These are phyloP conservation scores for Clavelina lepadiformis DNA, from an alignment of 23 tunicate species.

Conservation along the genomic window DNA sequence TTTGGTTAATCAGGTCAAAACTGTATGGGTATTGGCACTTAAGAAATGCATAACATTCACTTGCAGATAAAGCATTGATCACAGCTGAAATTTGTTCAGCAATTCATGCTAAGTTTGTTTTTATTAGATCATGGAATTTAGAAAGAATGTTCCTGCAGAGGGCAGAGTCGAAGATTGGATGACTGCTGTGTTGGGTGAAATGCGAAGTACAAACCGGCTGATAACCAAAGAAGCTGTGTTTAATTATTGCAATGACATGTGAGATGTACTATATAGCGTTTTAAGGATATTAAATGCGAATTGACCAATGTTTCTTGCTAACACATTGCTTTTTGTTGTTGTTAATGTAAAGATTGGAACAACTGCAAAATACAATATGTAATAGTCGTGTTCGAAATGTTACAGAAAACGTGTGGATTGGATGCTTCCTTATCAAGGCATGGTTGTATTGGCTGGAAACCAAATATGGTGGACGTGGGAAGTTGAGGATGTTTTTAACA, in stretches of 20 bases:
- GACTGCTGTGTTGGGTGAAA: constrained; percentile 83
- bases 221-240: constrained; percentile 93
- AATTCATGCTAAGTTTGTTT: no score
- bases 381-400: no score
- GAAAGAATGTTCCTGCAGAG: constrained; percentile 81
- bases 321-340: no score
- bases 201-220: constrained; percentile 94
- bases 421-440: constrained; percentile 94
- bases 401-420: constrained; percentile 79
- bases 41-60: no score
- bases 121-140: constrained; percentile 78
- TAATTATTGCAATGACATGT: constrained; percentile 84
- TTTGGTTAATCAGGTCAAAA: no score
- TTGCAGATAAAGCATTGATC: no score
- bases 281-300: no score
- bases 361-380: no score
- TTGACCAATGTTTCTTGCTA: no score
- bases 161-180: constrained; percentile 99
- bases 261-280: constrained; percentile 14
- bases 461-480: constrained; percentile 99
- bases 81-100: no score
- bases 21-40: no score
- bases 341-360: no score
- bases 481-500: constrained; percentile 91
- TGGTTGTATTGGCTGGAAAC: constrained; percentile 97